A percentile compares a stretch with the other conserved stretches of the same genome.
Evolutionary conservation across 2,797 vertebrate genomes (phyloP).

Genomic region (Toxotes lorentzi): DNA sequence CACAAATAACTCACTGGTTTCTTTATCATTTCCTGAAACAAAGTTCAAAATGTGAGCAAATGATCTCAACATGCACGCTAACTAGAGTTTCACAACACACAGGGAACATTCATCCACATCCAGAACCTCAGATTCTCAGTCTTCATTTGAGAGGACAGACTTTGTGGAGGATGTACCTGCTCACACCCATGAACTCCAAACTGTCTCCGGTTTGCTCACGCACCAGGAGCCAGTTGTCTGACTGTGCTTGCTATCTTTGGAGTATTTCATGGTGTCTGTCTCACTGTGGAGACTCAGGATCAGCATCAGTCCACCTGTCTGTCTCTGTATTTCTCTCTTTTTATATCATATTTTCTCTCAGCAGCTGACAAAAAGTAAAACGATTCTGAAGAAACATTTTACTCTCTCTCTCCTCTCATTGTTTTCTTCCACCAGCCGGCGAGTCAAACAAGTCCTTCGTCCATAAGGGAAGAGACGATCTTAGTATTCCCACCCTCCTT

Average conservation of each 20-base stretch:
- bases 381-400: background rate
- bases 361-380: constrained; percentile 15
- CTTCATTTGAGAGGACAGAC: constrained; percentile 8
- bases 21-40: background rate
- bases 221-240: constrained; percentile 26
- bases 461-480: constrained; percentile 20
- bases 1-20: background rate
- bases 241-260: constrained; percentile 21
- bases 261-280: constrained; percentile 5
- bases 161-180: background rate
- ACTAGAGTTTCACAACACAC: too few species aligned
- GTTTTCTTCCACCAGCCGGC: background rate
- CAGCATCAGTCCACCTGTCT: background rate
- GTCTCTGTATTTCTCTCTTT: background rate
- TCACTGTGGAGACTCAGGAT: constrained; percentile 8
- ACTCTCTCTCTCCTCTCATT: background rate
- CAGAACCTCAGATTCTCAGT: background rate
- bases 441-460: constrained; percentile 44
- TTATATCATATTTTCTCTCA: background rate
- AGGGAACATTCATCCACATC: background rate
- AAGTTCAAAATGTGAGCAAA: background rate
- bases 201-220: background rate
- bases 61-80: background rate
- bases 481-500: constrained; percentile 34
- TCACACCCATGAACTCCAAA: background rate